Conservation (phyloP, 2,888 invertebrate species). For the Nemotelus nigrinus region DNA sequence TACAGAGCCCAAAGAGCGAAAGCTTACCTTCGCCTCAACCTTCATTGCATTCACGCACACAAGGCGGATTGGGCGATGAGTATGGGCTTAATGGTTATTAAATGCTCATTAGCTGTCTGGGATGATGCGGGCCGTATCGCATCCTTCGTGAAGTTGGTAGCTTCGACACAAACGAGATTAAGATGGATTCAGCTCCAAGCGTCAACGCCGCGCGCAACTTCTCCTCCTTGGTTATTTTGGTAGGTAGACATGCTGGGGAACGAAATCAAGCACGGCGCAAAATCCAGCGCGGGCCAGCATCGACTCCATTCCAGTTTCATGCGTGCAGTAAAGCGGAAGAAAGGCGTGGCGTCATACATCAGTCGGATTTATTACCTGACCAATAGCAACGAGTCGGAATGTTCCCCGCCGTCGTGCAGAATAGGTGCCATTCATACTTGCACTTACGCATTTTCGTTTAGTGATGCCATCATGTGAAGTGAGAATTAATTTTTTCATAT, state of each 20-base stretch:
- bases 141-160: background rate
- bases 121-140: background rate
- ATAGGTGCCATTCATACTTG: constrained; percentile 31
- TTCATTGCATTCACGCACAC: constrained; percentile 47
- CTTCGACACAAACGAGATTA: background rate
- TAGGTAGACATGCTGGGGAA: background rate
- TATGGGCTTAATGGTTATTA: constrained; percentile 49
- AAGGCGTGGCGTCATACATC: constrained; percentile 9
- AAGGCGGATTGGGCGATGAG: background rate
- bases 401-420: constrained; percentile 20
- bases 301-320: constrained; percentile 9
- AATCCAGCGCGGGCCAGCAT: background rate
- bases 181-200: too few species aligned
- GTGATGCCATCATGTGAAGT: constrained; percentile 7
- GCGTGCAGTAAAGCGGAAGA: background rate
- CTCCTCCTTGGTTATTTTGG: too few species aligned
- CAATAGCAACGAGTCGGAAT: constrained; percentile 6
- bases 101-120: constrained; percentile 53
- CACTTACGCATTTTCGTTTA: background rate
- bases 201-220: too few species aligned
- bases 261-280: background rate
- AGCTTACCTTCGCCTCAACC: constrained; percentile 31
- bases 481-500: constrained; percentile 17
- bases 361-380: background rate
- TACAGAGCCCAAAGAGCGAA: constrained; percentile 49